Evolutionary conservation across 2,113 vertebrate species (phyloP).

Genomic region (Pipa parva): DNA sequence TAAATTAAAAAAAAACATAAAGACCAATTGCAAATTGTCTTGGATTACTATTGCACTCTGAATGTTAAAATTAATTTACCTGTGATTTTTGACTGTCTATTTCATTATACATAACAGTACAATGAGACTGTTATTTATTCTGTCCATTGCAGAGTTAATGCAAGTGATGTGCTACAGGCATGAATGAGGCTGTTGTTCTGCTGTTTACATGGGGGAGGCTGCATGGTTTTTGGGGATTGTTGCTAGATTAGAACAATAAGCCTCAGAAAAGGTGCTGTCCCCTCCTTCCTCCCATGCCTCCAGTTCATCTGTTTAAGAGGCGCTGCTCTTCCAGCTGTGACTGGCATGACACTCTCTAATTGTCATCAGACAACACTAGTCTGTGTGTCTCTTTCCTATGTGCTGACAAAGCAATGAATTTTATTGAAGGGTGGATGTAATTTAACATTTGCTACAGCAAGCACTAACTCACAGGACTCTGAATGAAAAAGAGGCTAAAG

Average conservation of each 20-base stretch:
- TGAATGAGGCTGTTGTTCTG: slow-evolving; percentile 23
- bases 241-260: slow-evolving; percentile 30
- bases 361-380: slow-evolving; percentile 15
- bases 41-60: too few species aligned
- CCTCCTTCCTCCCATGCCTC: not conserved
- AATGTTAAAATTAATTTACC: too few species aligned
- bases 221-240: not conserved
- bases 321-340: slow-evolving; percentile 20
- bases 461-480: too few species aligned
- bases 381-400: slow-evolving; percentile 1
- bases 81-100: too few species aligned
- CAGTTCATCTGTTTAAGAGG: not conserved
- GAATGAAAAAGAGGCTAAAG: too few species aligned
- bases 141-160: not conserved
- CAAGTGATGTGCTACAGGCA: not conserved
- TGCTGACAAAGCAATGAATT: not conserved
- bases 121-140: not conserved
- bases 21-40: too few species aligned
- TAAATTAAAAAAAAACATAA: too few species aligned
- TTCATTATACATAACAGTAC: too few species aligned
- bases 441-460: too few species aligned
- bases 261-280: not conserved
- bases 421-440: not conserved
- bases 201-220: slow-evolving; percentile 8
- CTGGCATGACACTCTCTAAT: slow-evolving; percentile 29